Percentiles rank a stretch among this genome's conserved stretches.
phyloP scores from a whole-genome alignment of 2,888 invertebrate genomes.

The Phlogophora meticulosa region DNA sequence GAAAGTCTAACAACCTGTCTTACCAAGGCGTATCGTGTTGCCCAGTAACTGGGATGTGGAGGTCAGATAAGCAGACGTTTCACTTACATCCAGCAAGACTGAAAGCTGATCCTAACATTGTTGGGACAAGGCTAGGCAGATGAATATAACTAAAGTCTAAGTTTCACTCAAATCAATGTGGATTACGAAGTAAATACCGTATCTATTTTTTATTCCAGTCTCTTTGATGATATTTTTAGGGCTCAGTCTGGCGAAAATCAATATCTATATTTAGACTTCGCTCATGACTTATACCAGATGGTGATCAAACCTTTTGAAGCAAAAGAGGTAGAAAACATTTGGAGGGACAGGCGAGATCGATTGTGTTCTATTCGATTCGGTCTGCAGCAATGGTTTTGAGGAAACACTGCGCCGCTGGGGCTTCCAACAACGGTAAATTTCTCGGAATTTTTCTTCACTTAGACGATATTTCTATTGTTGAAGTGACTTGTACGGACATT shows the following conservation, averaged over 20 bases:
- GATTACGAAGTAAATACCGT: slow-evolving; percentile 12
- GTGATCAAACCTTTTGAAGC: slow-evolving; percentile 56
- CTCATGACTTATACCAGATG: slow-evolving; percentile 52
- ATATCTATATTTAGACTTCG: slow-evolving; percentile 32
- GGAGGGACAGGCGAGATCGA: slow-evolving; percentile 57
- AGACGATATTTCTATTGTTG: slow-evolving; percentile 4
- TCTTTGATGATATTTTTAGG: slow-evolving; percentile 41
- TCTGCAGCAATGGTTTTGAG: slow-evolving; percentile 26
- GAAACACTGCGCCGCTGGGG: slow-evolving; percentile 10
- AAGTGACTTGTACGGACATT: background rate
- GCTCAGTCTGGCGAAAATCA: slow-evolving; percentile 26
- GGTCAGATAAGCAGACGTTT: too few species aligned
- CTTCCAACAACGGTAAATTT: background rate
- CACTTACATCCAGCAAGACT: too few species aligned
- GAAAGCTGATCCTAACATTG: too few species aligned
- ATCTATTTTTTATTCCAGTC: background rate
- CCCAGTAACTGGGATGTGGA: too few species aligned
- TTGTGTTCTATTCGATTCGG: slow-evolving; percentile 48
- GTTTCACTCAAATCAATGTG: background rate
- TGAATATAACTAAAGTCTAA: background rate
- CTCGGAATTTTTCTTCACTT: background rate
- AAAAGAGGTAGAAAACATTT: slow-evolving; percentile 65
- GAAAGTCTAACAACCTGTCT: too few species aligned
- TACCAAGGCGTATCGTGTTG: too few species aligned
- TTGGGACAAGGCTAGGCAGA: too few species aligned